These are phyloP conservation scores for Xestia sexstrigata DNA, from an alignment of 2,888 invertebrate genomes.

Conservation along the genomic window DNA sequence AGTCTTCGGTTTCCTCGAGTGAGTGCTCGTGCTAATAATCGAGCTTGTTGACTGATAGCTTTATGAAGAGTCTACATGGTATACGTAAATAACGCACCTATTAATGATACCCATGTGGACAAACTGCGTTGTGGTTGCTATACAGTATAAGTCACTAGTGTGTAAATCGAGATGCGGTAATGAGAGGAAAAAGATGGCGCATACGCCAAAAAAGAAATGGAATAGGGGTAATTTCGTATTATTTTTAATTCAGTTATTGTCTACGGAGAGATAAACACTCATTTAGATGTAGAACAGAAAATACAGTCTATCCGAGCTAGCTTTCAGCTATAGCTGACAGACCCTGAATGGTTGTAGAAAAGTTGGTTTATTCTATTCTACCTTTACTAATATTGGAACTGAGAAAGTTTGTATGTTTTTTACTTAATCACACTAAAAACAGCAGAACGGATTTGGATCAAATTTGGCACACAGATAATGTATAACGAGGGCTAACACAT, in stretches of 20 bases:
- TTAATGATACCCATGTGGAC: constrained; percentile 6
- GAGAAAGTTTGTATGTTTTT: neutral
- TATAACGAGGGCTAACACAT: neutral
- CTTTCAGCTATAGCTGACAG: neutral
- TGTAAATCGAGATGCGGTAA: neutral
- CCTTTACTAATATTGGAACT: neutral
- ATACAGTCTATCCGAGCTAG: neutral
- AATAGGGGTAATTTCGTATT: neutral
- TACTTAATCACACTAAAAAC: neutral
- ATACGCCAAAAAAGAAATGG: neutral
- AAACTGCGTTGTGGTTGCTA: neutral
- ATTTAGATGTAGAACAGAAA: neutral
- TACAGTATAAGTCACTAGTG: neutral
- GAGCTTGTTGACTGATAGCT: constrained; percentile 66
- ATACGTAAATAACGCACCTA: neutral
- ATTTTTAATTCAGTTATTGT: neutral
- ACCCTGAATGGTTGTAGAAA: neutral
- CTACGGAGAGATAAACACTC: neutral
- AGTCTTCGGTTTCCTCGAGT: constrained; percentile 35
- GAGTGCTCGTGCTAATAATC: constrained; percentile 67
- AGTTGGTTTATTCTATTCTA: neutral
- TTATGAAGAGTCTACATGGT: constrained; percentile 50
- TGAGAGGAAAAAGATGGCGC: neutral
- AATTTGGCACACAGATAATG: neutral
- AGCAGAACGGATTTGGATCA: neutral